Evolutionary conservation across 2,113 vertebrate species (phyloP).

Genomic region (Eurypyga helias): DNA sequence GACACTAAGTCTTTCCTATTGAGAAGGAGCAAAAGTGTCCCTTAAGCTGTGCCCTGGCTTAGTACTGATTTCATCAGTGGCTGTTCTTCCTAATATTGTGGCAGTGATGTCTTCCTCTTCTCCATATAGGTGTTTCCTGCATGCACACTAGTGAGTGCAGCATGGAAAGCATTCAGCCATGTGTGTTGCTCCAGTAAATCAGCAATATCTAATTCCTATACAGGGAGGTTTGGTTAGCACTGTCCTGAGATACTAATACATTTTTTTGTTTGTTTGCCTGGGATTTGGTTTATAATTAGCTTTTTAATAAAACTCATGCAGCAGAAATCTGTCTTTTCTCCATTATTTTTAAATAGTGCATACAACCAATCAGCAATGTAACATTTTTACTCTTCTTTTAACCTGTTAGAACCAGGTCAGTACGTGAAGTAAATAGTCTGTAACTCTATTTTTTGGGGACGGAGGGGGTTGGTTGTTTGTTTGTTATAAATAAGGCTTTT

Average conservation of each 20-base stretch:
- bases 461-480: too few species aligned
- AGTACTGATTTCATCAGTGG: background rate
- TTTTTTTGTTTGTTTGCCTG: background rate
- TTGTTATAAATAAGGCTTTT: background rate
- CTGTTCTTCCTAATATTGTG: background rate
- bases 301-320: background rate
- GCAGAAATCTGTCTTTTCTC: background rate
- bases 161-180: background rate
- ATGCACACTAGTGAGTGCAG: background rate
- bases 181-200: background rate
- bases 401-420: background rate
- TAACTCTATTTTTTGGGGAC: too few species aligned
- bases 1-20: background rate
- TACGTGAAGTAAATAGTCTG: background rate
- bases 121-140: background rate
- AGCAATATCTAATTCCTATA: background rate
- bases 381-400: background rate
- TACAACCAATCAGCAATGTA: background rate
- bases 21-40: background rate
- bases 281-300: background rate
- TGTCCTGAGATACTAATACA: background rate
- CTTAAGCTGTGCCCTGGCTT: background rate
- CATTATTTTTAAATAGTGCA: background rate
- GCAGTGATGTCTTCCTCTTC: background rate
- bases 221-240: background rate